Evolutionary conservation across 2,113 vertebrate genomes (phyloP).

Genomic region (Fulmarus glacialis): DNA sequence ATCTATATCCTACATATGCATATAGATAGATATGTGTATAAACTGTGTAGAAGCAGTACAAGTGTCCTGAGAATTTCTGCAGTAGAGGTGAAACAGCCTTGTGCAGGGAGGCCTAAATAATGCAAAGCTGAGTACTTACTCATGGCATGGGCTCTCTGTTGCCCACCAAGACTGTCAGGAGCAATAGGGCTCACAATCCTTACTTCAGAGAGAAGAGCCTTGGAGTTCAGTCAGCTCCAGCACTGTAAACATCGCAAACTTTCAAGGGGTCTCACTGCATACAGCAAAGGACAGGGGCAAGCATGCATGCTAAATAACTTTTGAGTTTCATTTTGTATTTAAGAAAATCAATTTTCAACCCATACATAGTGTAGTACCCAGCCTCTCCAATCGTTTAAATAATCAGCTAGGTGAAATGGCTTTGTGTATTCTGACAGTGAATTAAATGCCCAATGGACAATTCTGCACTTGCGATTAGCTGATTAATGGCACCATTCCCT

Average conservation of each 20-base stretch:
- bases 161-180: background rate
- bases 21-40: too few relatives aligned
- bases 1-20: background rate
- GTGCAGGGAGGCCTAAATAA: background rate
- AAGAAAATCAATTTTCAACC: background rate
- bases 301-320: background rate
- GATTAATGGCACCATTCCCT: background rate
- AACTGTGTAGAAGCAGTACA: background rate
- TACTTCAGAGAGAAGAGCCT: background rate
- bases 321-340: background rate
- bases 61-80: background rate
- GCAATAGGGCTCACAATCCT: background rate
- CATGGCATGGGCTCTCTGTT: background rate
- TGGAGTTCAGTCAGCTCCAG: background rate
- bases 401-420: background rate
- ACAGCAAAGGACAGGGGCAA: background rate
- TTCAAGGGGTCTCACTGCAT: background rate
- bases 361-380: fast-evolving
- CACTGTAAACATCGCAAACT: background rate
- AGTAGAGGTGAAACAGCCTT: background rate
- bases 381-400: background rate
- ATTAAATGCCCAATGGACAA: background rate
- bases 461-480: background rate
- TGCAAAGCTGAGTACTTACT: background rate
- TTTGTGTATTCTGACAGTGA: background rate